Evolutionary conservation across 2,888 invertebrate species (phyloP).

Genomic region (Eudasyphora cyanicolor): DNA sequence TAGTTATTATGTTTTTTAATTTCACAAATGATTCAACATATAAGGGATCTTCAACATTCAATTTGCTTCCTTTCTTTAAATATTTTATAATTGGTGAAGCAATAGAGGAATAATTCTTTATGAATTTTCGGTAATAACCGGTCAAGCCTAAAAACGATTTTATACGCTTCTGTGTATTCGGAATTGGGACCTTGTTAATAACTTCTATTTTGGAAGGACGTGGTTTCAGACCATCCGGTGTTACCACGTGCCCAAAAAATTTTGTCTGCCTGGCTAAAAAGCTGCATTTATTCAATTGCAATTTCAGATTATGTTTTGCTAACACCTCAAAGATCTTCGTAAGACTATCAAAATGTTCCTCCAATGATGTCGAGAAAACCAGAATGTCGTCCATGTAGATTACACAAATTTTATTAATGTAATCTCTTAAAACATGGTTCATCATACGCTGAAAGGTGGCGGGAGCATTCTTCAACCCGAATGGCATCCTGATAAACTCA

Average conservation of each 20-base stretch:
- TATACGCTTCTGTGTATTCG: conserved; percentile 21
- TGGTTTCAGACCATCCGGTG: conserved; percentile 61
- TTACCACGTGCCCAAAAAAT: conserved; percentile 33
- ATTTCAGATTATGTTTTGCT: conserved; percentile 36
- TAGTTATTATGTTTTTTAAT: conserved; percentile 26
- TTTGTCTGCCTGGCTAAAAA: not conserved
- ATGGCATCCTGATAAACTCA: conserved; percentile 28
- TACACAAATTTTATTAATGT: conserved; percentile 26
- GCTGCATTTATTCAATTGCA: conserved; percentile 41
- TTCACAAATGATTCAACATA: conserved; percentile 41
- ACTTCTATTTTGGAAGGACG: conserved; percentile 59
- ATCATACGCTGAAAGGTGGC: conserved; percentile 65
- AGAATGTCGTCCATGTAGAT: conserved; percentile 41
- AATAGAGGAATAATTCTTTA: conserved; percentile 39
- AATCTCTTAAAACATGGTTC: conserved; percentile 38
- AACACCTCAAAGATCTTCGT: conserved; percentile 25
- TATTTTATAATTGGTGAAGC: conserved; percentile 45
- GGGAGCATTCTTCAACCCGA: conserved; percentile 10
- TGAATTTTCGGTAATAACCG: conserved; percentile 10
- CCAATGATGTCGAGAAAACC: conserved; percentile 23
- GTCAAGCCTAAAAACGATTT: conserved; percentile 60
- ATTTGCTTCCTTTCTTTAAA: conserved; percentile 25
- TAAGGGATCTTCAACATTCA: conserved; percentile 10
- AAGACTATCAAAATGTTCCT: conserved; percentile 18
- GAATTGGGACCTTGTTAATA: not conserved